Conservation (phyloP, 2,113 vertebrate genomes). For the Stomatorhinus ivindoensis region DNA sequence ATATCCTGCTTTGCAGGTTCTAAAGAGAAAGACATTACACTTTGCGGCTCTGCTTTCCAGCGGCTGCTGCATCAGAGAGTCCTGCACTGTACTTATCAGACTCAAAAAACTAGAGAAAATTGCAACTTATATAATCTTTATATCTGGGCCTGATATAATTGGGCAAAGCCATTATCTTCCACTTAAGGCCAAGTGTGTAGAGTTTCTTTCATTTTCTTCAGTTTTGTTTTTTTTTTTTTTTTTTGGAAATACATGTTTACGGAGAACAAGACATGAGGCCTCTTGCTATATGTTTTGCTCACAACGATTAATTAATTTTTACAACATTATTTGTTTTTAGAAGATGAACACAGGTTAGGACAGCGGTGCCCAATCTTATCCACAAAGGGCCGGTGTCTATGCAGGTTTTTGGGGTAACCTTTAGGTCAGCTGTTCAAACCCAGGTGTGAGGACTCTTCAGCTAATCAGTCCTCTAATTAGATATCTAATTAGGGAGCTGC, state of each 20-base stretch:
- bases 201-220: neutral
- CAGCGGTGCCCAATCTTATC: too few species aligned
- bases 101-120: constrained; percentile 17
- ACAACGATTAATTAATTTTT: neutral
- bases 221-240: constrained; percentile 40
- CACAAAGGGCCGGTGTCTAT: too few species aligned
- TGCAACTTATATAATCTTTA: constrained; percentile 26
- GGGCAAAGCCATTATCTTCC: constrained; percentile 21
- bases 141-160: constrained; percentile 20
- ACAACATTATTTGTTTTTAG: neutral
- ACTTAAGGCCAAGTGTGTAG: constrained; percentile 11
- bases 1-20: neutral
- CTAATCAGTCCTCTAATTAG: too few species aligned
- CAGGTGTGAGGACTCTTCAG: too few species aligned
- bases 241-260: neutral
- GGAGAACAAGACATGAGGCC: neutral
- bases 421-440: too few species aligned
- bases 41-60: neutral
- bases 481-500: too few species aligned
- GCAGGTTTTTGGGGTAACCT: too few species aligned
- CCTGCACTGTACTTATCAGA: neutral
- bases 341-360: neutral
- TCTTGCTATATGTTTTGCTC: neutral
- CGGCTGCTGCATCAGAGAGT: neutral
- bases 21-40: constrained; percentile 5